Evolutionary conservation across 2,888 invertebrate genomes (phyloP), one percentile per base, ranked within the genome.

Genomic region (Scaptomyza tumidula): DNA sequence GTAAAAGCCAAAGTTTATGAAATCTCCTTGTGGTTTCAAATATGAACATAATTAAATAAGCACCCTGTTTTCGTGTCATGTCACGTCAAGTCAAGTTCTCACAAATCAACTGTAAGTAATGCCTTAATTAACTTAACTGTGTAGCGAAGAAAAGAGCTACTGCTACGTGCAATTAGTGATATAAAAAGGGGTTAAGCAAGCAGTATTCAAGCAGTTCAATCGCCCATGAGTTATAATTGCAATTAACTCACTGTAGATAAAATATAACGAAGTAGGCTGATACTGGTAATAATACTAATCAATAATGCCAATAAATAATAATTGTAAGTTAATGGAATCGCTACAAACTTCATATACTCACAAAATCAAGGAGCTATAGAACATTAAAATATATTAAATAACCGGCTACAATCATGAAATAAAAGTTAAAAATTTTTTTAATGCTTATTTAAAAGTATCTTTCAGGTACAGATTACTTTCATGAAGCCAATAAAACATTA

Each of bases 11-110:
- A 37, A 19, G 31, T 11, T 13, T 45, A 57, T 54, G 24, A 58
- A 63, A 63, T 63, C 39, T 41, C 9, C 9, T 35, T 71, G 35
- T 27, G 56, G 44, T 29, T 52, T 3, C 19, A 31, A 6, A 43
- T 43, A 50, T 69, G 52, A 43, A 11, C 11, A 45, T 13, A 52
- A 37, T 39, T 3, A n/a, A 37, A 13, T 6, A 7, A n/a, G n/a
- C 48, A 16, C 16, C 4, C 7, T 10, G 41, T 10, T 16, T 10
- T 41, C 39, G 14, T 3, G n/a, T 1, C 5, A 37, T 1, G 13
- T 31, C 37, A 37, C 7, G 9, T 7, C 3, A 43, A 19, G 19
- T 43, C 16, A 19, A 43, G 16, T 43, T 43, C 10, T 16, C 5
- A 19, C 10, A 41, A 16, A 41, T 16, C 16, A 41, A 4, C 16